phyloP scores from a whole-genome alignment of 2,888 invertebrate genomes.

The Pseudolycoriella hygida region DNA sequence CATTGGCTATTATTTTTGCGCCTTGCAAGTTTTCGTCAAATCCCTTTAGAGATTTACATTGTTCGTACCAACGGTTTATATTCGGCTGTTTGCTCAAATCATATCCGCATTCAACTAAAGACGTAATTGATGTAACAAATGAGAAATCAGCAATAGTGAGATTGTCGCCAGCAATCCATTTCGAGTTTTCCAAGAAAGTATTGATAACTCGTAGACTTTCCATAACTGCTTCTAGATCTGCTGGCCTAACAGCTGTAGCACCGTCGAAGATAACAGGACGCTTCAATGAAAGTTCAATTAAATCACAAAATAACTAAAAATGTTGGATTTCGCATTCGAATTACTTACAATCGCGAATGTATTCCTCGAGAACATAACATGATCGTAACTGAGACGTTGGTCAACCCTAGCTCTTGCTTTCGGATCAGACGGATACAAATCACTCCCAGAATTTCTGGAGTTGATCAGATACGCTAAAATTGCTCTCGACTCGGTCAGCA shows the following conservation, averaged over 20 bases:
- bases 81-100: background rate
- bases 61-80: background rate
- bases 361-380: background rate
- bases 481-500: background rate
- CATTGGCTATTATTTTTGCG: background rate
- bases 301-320: background rate
- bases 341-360: background rate
- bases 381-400: background rate
- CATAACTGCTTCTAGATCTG: background rate
- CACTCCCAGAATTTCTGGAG: background rate
- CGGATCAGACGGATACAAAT: background rate
- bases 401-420: background rate
- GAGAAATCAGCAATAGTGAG: conserved; percentile 30
- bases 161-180: conserved; percentile 24
- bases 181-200: conserved; percentile 18
- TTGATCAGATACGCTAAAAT: background rate
- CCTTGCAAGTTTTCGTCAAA: background rate
- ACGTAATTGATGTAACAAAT: conserved; percentile 27
- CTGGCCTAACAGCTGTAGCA: background rate
- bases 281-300: background rate
- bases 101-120: conserved; percentile 21
- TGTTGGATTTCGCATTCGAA: background rate
- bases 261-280: background rate
- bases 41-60: background rate
- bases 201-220: conserved; percentile 20